These are phyloP conservation scores for Psilopsiagon aurifrons DNA, from an alignment of 2,113 vertebrate species.

Conservation along the genomic window DNA sequence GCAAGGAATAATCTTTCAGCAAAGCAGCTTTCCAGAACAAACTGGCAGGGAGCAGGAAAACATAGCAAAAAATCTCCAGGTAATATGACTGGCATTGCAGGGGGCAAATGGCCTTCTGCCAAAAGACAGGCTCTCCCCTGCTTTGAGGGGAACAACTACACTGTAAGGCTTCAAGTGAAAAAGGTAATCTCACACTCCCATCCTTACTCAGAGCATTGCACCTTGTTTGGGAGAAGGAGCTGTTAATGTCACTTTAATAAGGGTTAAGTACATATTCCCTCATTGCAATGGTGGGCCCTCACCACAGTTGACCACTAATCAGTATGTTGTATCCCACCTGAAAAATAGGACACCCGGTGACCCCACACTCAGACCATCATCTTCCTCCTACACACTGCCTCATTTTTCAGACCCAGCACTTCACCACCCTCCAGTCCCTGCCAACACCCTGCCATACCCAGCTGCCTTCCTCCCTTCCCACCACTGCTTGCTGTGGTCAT, in stretches of 20 bases:
- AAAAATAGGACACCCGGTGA: neutral
- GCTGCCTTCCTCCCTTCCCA: neutral
- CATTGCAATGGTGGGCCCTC: neutral
- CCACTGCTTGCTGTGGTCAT: neutral
- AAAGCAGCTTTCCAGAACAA: constrained; percentile 5
- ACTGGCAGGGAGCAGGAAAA: neutral
- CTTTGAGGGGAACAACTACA: neutral
- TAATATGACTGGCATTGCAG: neutral
- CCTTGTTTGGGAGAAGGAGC: neutral
- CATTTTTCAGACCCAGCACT: neutral
- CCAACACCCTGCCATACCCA: neutral
- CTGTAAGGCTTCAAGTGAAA: neutral
- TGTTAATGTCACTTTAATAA: neutral
- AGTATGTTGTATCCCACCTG: neutral
- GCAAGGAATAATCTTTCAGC: neutral
- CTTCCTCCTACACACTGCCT: neutral
- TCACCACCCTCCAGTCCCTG: neutral
- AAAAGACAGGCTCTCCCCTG: accelerated
- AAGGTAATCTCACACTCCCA: neutral
- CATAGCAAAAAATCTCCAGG: neutral
- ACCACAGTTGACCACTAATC: neutral
- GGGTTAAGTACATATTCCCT: neutral
- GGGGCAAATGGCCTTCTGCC: neutral
- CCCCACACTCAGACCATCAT: neutral
- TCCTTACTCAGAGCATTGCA: neutral